Percentiles rank a stretch among this genome's conserved stretches.
Conservation (phyloP, 2,113 vertebrate species). For the Nipponia nippon region DNA sequence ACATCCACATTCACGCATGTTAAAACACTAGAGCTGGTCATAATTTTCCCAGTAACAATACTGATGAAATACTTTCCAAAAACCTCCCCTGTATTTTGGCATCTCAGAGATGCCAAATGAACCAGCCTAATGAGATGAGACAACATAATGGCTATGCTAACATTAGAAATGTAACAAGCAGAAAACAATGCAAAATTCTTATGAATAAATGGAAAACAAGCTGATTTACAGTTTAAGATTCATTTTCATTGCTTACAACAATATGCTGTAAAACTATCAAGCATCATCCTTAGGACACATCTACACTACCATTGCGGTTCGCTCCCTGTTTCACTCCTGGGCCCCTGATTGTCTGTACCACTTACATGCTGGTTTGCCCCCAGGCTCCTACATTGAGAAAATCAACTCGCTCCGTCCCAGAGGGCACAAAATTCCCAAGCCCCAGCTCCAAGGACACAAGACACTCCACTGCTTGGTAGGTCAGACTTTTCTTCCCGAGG, state of each 20-base stretch:
- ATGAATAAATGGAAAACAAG: not conserved
- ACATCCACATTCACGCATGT: not conserved
- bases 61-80: not conserved
- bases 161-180: not conserved
- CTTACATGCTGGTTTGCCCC: not conserved
- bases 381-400: not conserved
- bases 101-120: not conserved
- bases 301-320: not conserved
- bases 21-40: not conserved
- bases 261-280: not conserved
- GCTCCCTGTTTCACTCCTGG: not conserved
- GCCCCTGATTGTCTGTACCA: not conserved
- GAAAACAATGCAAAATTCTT: slow-evolving; percentile 1
- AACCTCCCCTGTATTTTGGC: not conserved
- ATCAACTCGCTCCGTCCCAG: not conserved
- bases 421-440: slow-evolving; percentile 16
- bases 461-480: not conserved
- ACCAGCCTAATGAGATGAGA: not conserved
- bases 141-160: not conserved
- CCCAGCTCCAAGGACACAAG: not conserved
- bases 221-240: not conserved
- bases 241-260: not conserved
- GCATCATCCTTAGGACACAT: not conserved
- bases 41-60: not conserved
- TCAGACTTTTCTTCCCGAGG: not conserved